Base-by-base conservation (phyloP, 92 coral and sea anemone species). In the Plumapathes pennacea region DNA sequence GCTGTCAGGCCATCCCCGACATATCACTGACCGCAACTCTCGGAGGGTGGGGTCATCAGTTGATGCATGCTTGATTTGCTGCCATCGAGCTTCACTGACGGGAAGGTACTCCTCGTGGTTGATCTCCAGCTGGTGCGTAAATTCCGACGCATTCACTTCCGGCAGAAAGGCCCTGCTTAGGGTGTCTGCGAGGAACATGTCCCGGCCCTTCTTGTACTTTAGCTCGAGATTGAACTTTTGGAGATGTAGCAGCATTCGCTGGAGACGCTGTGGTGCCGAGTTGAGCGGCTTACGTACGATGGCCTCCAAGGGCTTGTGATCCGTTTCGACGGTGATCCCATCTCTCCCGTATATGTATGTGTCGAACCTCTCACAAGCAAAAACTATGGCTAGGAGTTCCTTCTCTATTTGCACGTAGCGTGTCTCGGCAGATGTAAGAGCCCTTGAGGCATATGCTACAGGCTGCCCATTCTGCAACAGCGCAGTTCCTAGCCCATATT, bases 61-160 rank as follows among this genome's bases (percentile, higher is more conserved):
- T 1, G 47, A 34, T 55, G 37, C 62, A 4, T 21, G 21, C 31
- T 55, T 33, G 40, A 55, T 55, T 20, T 3, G 46, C 19, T 12
- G 32, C 46, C 24, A 25, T 6, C 46, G 32, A 36, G 21, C 13
- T 12, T 32, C 46, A 13, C 46, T 37, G n/a, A 20, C 26, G 3
- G 20, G 31, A 32, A 55, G 12, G 62, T 36, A 37, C 62, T 36
- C 31, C 8, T 6, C 40, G 31, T 55, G 60, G 58, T 55, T 28
- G 0, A 64, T 29, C 66, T 74, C 74, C 1, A 56, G 34, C 60
- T 56, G 62, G 28, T 55, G 46, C 31, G 40, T 22, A 37, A 38
- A 32, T 33, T 34, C 46, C 7, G 40, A 47, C 4, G 62, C 37
- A 26, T 55, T 55, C 46, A 34, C 47, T 9, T 34, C 60, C 42